phyloP scores from a whole-genome alignment of 2,797 vertebrate genomes.

The Echiichthys vipera region DNA sequence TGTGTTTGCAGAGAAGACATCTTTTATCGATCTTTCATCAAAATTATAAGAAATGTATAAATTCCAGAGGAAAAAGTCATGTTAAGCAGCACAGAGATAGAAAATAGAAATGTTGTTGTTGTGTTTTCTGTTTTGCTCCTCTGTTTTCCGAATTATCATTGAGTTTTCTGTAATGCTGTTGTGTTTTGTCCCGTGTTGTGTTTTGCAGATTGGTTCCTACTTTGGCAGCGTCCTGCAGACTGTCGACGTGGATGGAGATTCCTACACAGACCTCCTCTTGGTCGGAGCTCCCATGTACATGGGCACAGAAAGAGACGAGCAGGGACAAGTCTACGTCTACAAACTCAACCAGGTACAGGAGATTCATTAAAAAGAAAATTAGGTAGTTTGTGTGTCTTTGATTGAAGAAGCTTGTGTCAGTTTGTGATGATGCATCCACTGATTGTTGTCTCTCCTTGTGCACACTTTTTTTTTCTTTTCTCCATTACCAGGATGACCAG shows the following conservation, averaged over 20 bases:
- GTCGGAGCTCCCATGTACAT: slow-evolving; percentile 96
- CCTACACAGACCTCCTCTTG: slow-evolving; percentile 91
- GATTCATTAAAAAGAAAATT: not conserved
- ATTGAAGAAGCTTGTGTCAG: not conserved
- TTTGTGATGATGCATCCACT: not conserved
- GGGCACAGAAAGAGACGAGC: slow-evolving; percentile 93
- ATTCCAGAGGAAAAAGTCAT: not conserved
- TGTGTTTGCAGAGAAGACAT: not conserved
- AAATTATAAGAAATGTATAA: too few relatives aligned
- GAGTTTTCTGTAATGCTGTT: not conserved
- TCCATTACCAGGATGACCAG: slow-evolving; percentile 73
- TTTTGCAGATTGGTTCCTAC: slow-evolving; percentile 94
- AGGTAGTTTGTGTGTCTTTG: not conserved
- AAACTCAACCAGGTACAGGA: slow-evolving; percentile 86
- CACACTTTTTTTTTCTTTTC: not conserved
- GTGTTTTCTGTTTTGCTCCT: not conserved
- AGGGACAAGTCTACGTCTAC: slow-evolving; percentile 97
- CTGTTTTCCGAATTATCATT: not conserved
- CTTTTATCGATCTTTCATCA: not conserved
- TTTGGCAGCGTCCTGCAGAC: slow-evolving; percentile 96
- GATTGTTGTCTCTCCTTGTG: not conserved
- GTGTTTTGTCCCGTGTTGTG: too few relatives aligned
- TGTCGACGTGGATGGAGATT: slow-evolving; percentile 89
- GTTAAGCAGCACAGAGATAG: not conserved
- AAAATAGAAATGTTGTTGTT: too few relatives aligned